Percentiles rank a stretch among this genome's conserved stretches.
phyloP scores from a whole-genome alignment of 2,113 vertebrate species.

The Callocephalon fimbriatum region DNA sequence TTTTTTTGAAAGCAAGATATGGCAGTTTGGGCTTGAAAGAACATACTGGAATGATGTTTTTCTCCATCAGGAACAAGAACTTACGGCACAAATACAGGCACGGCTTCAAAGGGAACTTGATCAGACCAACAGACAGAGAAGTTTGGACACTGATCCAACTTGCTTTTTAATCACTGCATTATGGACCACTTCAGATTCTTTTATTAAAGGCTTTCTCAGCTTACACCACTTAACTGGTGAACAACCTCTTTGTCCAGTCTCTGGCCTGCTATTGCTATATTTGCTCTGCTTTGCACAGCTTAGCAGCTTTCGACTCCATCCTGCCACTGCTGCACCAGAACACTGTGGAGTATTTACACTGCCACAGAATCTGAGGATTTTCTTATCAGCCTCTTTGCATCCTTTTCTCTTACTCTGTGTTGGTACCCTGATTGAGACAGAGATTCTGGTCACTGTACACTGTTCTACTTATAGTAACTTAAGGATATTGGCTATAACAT shows the following conservation, averaged over 20 bases:
- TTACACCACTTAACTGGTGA: neutral
- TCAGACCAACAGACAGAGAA: neutral
- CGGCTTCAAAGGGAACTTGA: neutral
- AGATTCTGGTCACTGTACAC: neutral
- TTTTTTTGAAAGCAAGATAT: neutral
- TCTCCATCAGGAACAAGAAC: neutral
- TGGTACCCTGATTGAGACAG: neutral
- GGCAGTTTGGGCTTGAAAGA: neutral
- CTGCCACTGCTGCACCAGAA: neutral
- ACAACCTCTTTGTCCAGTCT: neutral
- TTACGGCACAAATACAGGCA: neutral
- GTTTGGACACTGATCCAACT: neutral
- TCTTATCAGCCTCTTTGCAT: neutral
- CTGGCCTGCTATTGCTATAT: neutral
- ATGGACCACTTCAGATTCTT: neutral
- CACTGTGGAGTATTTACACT: neutral
- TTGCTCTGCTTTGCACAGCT: neutral
- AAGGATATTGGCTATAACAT: neutral
- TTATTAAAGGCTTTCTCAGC: neutral
- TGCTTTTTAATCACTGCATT: neutral
- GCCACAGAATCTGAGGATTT: neutral
- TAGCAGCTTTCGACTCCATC: neutral
- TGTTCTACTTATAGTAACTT: neutral
- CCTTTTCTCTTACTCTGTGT: neutral
- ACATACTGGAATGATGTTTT: neutral